These are phyloP conservation scores for Aphelenchoides besseyi DNA, from an alignment of 1,140 invertebrate species.

Conservation along the genomic window DNA sequence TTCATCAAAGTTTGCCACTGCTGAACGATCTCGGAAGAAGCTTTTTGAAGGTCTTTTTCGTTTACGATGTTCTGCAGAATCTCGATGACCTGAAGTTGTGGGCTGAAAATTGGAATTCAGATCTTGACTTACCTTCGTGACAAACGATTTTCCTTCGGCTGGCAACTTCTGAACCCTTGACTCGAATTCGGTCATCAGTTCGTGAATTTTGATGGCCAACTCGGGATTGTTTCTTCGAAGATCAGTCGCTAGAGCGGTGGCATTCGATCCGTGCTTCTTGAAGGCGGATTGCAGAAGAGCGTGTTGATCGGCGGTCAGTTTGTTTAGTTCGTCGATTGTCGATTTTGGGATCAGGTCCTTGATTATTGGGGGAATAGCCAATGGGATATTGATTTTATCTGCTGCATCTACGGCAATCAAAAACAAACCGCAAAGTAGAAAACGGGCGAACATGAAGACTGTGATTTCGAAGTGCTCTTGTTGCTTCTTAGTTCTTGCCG, in stretches of 20 bases:
- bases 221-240: background rate
- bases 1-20: background rate
- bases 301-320: conserved; percentile 5
- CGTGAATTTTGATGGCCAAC: background rate
- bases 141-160: background rate
- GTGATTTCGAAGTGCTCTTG: too few species aligned
- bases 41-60: background rate
- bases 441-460: background rate
- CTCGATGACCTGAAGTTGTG: background rate
- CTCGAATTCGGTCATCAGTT: background rate
- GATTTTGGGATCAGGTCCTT: conserved; percentile 7
- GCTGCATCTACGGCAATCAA: background rate
- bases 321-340: background rate
- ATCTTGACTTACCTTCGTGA: background rate
- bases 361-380: background rate
- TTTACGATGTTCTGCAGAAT: background rate
- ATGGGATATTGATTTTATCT: background rate
- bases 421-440: background rate
- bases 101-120: background rate
- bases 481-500: too few species aligned
- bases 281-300: background rate
- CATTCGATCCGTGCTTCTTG: background rate
- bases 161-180: background rate
- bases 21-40: background rate
- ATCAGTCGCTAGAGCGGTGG: background rate